Evolutionary conservation across 2,888 invertebrate species (phyloP), one percentile per base, ranked within the genome.

Genomic region (Slavum lentiscoides): DNA sequence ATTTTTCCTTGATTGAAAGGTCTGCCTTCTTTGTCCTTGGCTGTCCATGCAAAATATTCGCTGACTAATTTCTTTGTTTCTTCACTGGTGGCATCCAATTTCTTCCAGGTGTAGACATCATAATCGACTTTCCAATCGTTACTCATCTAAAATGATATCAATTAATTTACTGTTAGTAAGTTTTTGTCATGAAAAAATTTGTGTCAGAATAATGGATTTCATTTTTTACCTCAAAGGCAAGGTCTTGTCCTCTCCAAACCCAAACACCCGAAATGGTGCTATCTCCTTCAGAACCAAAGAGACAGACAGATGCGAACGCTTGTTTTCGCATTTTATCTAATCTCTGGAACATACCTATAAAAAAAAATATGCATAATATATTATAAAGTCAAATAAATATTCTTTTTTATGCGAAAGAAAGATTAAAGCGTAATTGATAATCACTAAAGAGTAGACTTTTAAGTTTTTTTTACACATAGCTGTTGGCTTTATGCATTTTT

Each of bases 1-100:
- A 98, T 94, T 90, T 99, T 99, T 88, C 98, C 99, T 90, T 98
- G 96, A 89, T 97, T 97, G 90, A 98, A 97, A 86, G 92, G 91
- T 86, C 97, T 94, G 82, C 96, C 98, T 74, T 90, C 87, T 86
- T 93, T 94, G 87, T 98, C 96, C 30, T 89, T 87, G 83, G 97
- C 97, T 84, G 90, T 89, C 96, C 96, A 97, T 66, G 93, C 90
- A 88, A 98, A 93, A 88, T 97, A 98, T 85, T 96, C 92, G 83
- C 91, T 88, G 19, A 98, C 95, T 81, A 96, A 87, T 84, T 92
- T 90, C 89, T 96, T 97, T 77, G 96, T 96, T 85, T 93, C 92
- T 81, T 91, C 91, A 77, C 90, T 89, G 83, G 89, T 88, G 37
- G 95, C 89, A 87, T 99, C 95, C 83, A 99, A 89, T 88, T 98